Evolutionary conservation across 2,113 vertebrate genomes (phyloP).

Genomic region (Cyphomyrus plagiostoma): DNA sequence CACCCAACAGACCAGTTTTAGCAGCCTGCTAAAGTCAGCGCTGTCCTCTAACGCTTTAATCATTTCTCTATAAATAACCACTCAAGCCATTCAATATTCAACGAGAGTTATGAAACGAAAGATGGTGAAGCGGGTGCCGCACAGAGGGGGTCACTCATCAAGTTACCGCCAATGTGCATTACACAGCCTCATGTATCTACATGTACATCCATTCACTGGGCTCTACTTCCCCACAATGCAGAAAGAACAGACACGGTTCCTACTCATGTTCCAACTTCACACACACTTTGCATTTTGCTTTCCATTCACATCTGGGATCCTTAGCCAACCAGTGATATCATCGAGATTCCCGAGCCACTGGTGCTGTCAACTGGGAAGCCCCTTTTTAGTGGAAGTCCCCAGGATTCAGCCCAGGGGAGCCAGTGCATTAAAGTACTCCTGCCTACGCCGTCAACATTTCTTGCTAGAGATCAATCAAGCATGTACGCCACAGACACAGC

Average conservation of each 20-base stretch:
- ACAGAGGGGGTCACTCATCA: background rate
- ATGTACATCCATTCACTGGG: background rate
- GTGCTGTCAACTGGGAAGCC: background rate
- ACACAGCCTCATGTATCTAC: background rate
- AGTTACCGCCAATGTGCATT: background rate
- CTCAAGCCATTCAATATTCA: slow-evolving; percentile 11
- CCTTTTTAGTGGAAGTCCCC: background rate
- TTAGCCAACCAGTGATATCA: background rate
- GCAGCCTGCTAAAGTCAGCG: background rate
- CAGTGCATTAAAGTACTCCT: background rate
- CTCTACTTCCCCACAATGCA: background rate
- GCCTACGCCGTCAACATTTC: background rate
- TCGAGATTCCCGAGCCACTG: background rate
- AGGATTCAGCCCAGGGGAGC: background rate
- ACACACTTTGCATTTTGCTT: background rate
- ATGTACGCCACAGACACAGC: background rate
- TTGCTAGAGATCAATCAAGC: background rate
- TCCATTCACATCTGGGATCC: background rate
- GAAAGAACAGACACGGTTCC: background rate
- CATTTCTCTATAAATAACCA: slow-evolving; percentile 3
- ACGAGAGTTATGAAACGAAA: background rate
- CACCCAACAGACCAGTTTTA: background rate
- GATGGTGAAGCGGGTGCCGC: background rate
- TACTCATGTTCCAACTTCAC: background rate
- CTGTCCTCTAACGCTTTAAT: background rate